phyloP scores from a whole-genome alignment of 2,113 vertebrate species.

The Taxidea taxus region DNA sequence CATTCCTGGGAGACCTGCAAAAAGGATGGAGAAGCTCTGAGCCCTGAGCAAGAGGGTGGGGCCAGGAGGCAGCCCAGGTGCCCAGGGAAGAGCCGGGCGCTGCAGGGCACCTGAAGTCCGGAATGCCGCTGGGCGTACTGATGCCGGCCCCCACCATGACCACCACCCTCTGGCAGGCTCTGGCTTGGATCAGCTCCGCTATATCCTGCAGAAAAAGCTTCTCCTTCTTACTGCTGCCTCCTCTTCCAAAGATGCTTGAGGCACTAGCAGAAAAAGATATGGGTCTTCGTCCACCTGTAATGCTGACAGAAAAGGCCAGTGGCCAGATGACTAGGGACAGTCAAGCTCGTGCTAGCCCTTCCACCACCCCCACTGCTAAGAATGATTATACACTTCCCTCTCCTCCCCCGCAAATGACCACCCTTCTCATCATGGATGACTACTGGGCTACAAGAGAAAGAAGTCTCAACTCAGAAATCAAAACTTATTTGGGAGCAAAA shows the following conservation, averaged over 20 bases:
- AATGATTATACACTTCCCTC: not conserved
- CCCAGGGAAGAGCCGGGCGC: not conserved
- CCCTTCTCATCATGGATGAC: not conserved
- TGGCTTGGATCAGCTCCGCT: conserved; percentile 80
- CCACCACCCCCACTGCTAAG: not conserved
- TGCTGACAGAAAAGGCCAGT: conserved; percentile 22
- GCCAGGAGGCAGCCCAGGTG: rapidly evolving
- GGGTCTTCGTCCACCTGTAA: conserved; percentile 57
- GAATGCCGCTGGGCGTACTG: conserved; percentile 96
- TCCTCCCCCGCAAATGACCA: not conserved
- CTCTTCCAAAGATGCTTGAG: not conserved
- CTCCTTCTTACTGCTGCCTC: conserved; percentile 50
- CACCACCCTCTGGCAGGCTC: conserved; percentile 84
- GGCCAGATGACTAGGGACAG: not conserved
- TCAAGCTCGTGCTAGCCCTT: rapidly evolving
- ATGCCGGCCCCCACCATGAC: conserved; percentile 96
- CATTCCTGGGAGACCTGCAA: conserved; percentile 91
- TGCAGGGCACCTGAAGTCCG: conserved; percentile 90
- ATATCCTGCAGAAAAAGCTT: conserved; percentile 85
- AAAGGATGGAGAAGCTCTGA: not conserved
- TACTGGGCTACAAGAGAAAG: not conserved
- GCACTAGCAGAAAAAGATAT: not conserved
- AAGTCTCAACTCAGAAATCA: not conserved
- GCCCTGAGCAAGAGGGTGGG: not conserved
- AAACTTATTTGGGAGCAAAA: not conserved